Evolutionary conservation across 92 coral and sea anemone genomes (phyloP).

Genomic region (Metridium senile): DNA sequence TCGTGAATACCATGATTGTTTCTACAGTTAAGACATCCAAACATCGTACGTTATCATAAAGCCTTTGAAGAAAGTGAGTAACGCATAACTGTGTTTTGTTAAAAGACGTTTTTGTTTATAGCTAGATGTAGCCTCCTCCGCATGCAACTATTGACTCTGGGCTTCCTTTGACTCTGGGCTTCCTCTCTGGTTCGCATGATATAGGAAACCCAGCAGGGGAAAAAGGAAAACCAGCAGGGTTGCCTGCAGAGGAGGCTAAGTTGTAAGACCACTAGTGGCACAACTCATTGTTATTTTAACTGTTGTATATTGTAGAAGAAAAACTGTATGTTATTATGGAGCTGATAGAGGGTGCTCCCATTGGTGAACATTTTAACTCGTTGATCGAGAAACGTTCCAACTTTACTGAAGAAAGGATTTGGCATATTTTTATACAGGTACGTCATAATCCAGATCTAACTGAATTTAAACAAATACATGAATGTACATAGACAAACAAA

Average conservation of each 20-base stretch:
- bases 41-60: conserved; percentile 91
- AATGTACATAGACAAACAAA: neutral
- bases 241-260: no score
- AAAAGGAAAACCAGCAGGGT: no score
- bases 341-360: conserved; percentile 95
- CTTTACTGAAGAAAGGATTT: conserved; percentile 90
- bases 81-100: no score
- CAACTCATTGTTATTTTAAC: no score
- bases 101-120: no score
- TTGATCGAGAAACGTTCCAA: conserved; percentile 82
- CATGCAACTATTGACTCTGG: no score
- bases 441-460: no score
- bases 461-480: neutral
- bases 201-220: no score
- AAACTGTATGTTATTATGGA: conserved; percentile 94
- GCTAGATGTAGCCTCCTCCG: neutral
- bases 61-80: conserved; percentile 98
- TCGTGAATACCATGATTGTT: neutral
- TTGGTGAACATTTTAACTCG: conserved; percentile 96
- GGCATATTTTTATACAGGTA: conserved; percentile 99
- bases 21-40: conserved; percentile 88
- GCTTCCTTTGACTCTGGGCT: no score
- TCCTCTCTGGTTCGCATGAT: no score
- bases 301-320: conserved; percentile 70
- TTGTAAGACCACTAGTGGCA: no score